These are phyloP conservation scores for Polyommatus icarus DNA, from an alignment of 2,888 invertebrate species.

Conservation along the genomic window DNA sequence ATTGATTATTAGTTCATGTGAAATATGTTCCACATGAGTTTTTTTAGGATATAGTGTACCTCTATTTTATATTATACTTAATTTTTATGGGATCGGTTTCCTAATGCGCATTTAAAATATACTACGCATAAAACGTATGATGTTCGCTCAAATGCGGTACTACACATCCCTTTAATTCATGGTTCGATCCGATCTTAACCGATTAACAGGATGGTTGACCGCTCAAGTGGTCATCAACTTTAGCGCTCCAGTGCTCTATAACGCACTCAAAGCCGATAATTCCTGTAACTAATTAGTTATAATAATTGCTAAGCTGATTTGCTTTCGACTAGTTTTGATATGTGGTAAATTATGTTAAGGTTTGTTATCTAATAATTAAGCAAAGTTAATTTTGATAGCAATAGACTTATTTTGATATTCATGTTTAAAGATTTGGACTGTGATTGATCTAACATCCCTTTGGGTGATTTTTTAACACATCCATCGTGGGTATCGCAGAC, in stretches of 20 bases:
- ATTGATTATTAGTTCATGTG: background rate
- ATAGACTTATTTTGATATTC: too few relatives aligned
- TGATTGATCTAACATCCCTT: too few relatives aligned
- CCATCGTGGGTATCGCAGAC: too few relatives aligned
- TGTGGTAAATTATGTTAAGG: background rate
- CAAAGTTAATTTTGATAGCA: background rate
- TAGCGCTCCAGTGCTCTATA: conserved; percentile 1
- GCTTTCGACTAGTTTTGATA: background rate
- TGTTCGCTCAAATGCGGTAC: conserved; percentile 30
- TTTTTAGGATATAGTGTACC: background rate
- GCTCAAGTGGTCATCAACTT: conserved; percentile 17
- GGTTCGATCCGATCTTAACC: conserved; percentile 24
- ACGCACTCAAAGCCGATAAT: conserved; percentile 17
- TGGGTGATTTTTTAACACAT: too few relatives aligned
- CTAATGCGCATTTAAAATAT: background rate
- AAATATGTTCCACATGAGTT: background rate
- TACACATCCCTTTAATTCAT: conserved; percentile 20
- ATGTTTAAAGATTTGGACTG: too few relatives aligned
- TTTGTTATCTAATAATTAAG: background rate
- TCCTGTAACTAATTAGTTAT: conserved; percentile 11
- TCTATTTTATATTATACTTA: background rate
- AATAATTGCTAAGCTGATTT: conserved; percentile 7
- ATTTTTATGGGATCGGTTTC: background rate
- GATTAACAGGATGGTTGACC: conserved; percentile 19
- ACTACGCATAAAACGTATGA: background rate